These are phyloP conservation scores for Ictalurus furcatus DNA, from an alignment of 2,113 vertebrate genomes.

Conservation along the genomic window DNA sequence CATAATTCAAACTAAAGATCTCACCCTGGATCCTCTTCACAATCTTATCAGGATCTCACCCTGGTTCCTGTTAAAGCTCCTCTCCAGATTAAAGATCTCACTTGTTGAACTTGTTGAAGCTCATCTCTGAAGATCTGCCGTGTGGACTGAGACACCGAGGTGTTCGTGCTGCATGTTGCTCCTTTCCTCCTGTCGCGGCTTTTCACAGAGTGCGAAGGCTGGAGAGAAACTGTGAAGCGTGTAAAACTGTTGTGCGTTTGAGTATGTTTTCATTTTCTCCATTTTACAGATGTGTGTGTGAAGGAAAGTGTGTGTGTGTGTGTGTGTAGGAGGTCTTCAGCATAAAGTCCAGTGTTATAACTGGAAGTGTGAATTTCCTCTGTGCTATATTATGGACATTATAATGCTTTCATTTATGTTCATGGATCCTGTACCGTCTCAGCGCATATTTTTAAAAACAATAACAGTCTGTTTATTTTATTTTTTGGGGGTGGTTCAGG, in stretches of 20 bases:
- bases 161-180: slow-evolving; percentile 11
- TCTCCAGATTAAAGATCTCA: not conserved
- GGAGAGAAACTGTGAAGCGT: slow-evolving; percentile 28
- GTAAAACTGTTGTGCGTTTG: not conserved
- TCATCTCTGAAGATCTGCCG: not conserved
- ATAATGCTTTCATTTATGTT: not conserved
- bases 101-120: not conserved
- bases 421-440: not conserved
- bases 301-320: not conserved
- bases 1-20: no score
- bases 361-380: slow-evolving; percentile 2
- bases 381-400: not conserved
- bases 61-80: not conserved
- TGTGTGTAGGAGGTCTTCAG: slow-evolving; percentile 1
- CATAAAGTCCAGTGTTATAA: slow-evolving; percentile 6
- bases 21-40: no score
- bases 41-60: no score
- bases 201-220: not conserved
- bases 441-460: not conserved
- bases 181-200: slow-evolving; percentile 3
- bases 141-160: not conserved
- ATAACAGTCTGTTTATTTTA: not conserved
- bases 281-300: not conserved
- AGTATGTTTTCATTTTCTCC: not conserved
- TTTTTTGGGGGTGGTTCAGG: not conserved